phyloP scores from a whole-genome alignment of 2,113 vertebrate genomes.

The Phocoena phocoena region DNA sequence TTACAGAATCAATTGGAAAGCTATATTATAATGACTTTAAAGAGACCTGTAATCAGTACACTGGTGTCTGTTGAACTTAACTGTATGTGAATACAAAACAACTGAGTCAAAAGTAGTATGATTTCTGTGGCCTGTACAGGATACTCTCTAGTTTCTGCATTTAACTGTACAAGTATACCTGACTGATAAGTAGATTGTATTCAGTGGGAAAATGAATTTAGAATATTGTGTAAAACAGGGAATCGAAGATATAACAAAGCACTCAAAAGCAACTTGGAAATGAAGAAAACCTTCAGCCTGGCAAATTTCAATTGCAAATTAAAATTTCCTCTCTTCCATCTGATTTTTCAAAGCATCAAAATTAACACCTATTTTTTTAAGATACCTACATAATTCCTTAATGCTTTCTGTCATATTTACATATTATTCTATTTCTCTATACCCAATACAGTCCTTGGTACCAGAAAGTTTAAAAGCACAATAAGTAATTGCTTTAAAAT shows the following conservation, averaged over 20 bases:
- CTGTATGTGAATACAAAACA: constrained; percentile 13
- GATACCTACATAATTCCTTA: neutral
- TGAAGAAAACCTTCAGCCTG: neutral
- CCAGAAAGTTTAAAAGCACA: neutral
- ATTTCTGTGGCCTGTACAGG: neutral
- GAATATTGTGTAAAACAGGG: neutral
- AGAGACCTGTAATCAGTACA: constrained; percentile 1
- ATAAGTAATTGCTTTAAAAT: neutral
- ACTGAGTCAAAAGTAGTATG: neutral
- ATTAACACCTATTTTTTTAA: neutral
- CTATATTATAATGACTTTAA: constrained; percentile 2
- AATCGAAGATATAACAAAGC: neutral
- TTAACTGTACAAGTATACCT: neutral
- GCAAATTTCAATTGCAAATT: neutral
- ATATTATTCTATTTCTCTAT: neutral
- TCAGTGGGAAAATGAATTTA: neutral
- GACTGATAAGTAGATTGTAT: neutral
- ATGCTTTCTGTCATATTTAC: neutral
- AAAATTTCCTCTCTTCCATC: neutral
- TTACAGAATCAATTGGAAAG: constrained; percentile 16
- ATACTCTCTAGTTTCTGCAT: neutral
- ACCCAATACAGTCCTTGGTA: neutral
- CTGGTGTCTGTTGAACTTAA: constrained; percentile 17
- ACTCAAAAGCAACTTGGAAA: neutral
- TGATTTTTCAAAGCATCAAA: neutral